A percentile compares a stretch with the other conserved stretches of the same genome.
Conservation (phyloP, 2,888 invertebrate species). For the Cremastobaeus sp. region DNA sequence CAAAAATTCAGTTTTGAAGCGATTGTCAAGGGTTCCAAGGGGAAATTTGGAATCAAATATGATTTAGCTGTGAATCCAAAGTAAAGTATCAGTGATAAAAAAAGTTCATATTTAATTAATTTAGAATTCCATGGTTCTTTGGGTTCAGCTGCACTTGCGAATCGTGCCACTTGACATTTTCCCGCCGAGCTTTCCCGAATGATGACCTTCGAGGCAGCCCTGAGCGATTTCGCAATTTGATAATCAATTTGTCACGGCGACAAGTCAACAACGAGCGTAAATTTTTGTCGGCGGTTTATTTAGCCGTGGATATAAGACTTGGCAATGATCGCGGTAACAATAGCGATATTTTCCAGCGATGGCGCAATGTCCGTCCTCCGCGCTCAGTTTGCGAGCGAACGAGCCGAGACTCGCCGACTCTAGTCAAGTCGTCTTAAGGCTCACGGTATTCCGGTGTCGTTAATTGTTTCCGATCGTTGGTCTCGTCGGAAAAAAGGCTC, state of each 20-base stretch:
- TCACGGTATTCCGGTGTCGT: slow-evolving; percentile 49
- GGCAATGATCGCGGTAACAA: slow-evolving; percentile 48
- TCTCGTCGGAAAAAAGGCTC: slow-evolving; percentile 39
- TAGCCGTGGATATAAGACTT: slow-evolving; percentile 23
- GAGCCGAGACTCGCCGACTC: slow-evolving; percentile 35
- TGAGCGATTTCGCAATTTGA: slow-evolving; percentile 26
- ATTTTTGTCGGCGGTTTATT: slow-evolving; percentile 24
- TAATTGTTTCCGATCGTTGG: slow-evolving; percentile 61
- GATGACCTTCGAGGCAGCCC: slow-evolving; percentile 18
- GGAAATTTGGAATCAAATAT: too few relatives aligned
- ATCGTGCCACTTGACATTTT: too few relatives aligned
- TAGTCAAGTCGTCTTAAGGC: slow-evolving; percentile 29
- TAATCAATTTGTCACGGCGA: slow-evolving; percentile 35
- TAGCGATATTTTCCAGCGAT: slow-evolving; percentile 45
- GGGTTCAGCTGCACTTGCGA: too few relatives aligned
- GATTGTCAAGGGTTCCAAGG: too few relatives aligned
- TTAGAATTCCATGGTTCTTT: too few relatives aligned
- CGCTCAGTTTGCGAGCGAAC: slow-evolving; percentile 46
- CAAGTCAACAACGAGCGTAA: slow-evolving; percentile 15
- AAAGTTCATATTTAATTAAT: too few relatives aligned
- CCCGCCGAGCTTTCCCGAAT: slow-evolving; percentile 20
- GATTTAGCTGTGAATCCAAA: too few relatives aligned
- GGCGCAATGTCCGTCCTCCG: slow-evolving; percentile 33
- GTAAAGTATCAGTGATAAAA: too few relatives aligned
- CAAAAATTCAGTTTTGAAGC: too few relatives aligned